A percentile compares a stretch with the other conserved stretches of the same genome.
Evolutionary conservation across 2,888 invertebrate genomes (phyloP).

Genomic region (Clanis bilineata): DNA sequence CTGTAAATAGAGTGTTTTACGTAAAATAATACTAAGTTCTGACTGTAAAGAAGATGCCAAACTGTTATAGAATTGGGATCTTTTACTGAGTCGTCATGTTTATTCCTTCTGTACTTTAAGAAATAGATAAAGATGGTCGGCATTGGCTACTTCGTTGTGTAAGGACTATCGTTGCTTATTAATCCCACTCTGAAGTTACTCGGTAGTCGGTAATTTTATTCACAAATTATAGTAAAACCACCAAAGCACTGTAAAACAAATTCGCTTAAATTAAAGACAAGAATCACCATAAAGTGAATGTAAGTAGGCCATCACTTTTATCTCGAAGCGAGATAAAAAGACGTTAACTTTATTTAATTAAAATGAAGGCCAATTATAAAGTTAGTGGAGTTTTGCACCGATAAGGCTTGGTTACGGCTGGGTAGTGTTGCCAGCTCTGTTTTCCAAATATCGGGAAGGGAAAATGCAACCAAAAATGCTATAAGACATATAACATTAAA

Average conservation of each 20-base stretch:
- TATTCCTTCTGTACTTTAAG: too few species aligned
- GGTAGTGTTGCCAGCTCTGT: not conserved
- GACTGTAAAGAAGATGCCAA: too few species aligned
- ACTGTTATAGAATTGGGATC: too few species aligned
- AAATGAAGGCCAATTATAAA: conserved; percentile 30
- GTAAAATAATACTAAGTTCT: too few species aligned
- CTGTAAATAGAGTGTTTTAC: too few species aligned
- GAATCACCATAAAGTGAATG: not conserved
- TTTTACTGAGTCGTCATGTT: too few species aligned
- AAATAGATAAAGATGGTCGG: too few species aligned
- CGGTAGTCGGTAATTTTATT: not conserved
- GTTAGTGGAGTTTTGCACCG: conserved; percentile 26
- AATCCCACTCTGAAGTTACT: too few species aligned
- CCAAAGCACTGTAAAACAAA: not conserved
- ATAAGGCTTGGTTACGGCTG: conserved; percentile 25
- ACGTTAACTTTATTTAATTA: conserved; percentile 24
- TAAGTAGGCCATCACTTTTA: not conserved
- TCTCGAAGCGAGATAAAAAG: not conserved
- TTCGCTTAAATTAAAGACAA: not conserved
- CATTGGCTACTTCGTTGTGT: too few species aligned
- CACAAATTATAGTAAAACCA: not conserved
- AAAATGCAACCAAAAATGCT: too few species aligned
- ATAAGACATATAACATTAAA: too few species aligned
- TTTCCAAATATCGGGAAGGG: not conserved
- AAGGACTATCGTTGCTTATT: too few species aligned